Conservation (phyloP, 2,113 vertebrate species). For the Mustela nigripes region DNA sequence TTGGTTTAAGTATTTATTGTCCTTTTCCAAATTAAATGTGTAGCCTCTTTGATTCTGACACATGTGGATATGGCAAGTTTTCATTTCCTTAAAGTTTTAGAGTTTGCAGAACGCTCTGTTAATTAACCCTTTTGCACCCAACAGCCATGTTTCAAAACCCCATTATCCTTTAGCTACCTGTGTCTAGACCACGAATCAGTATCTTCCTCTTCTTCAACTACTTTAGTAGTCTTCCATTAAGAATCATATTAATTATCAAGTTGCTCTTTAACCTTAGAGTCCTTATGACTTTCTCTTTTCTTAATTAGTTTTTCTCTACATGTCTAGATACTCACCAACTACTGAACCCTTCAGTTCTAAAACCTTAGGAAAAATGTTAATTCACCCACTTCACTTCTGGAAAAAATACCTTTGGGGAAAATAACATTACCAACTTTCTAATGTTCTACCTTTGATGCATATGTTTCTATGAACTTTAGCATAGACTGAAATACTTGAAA, state of each 20-base stretch:
- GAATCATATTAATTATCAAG: conserved; percentile 76
- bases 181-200: neutral
- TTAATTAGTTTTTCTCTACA: conserved; percentile 70
- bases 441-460: neutral
- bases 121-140: conserved; percentile 55
- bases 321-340: conserved; percentile 41
- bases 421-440: conserved; percentile 11
- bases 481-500: neutral
- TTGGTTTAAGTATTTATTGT: neutral
- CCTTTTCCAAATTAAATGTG: conserved; percentile 16
- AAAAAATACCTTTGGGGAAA: neutral
- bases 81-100: conserved; percentile 38
- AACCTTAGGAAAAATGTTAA: neutral
- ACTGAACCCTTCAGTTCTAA: conserved; percentile 22
- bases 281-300: conserved; percentile 39
- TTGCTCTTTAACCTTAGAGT: conserved; percentile 69
- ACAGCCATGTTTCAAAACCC: conserved; percentile 63
- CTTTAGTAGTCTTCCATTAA: conserved; percentile 73
- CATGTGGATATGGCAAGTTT: neutral
- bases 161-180: conserved; percentile 59
- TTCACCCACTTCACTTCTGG: neutral
- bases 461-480: neutral
- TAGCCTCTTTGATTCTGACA: neutral
- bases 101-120: conserved; percentile 49
- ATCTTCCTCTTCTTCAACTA: conserved; percentile 41